Conservation (phyloP, 2,888 invertebrate species). For the Rotaria sp. region DNA sequence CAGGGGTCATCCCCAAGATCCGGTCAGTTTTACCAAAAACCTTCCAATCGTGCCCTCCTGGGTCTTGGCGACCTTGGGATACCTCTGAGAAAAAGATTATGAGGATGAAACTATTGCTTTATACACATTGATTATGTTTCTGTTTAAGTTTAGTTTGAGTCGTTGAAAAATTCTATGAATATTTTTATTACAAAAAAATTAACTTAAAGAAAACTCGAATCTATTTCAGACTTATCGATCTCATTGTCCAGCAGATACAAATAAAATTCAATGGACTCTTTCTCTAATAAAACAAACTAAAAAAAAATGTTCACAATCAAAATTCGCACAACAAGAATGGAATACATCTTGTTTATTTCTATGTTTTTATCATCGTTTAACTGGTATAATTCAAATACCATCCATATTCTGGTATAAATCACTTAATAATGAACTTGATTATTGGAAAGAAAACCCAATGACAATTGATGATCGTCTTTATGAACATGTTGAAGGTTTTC, state of each 20-base stretch:
- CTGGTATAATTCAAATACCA: not conserved
- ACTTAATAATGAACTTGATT: not conserved
- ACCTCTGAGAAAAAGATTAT: too few species aligned
- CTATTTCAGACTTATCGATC: not conserved
- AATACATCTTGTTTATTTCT: not conserved
- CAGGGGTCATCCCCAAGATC: too few species aligned
- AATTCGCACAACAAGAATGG: not conserved
- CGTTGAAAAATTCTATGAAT: too few species aligned
- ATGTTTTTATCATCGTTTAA: conserved; percentile 2
- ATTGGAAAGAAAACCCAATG: not conserved
- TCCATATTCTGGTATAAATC: not conserved
- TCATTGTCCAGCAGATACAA: not conserved
- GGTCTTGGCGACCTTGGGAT: too few species aligned
- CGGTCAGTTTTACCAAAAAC: too few species aligned
- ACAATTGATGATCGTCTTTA: not conserved
- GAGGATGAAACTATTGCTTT: too few species aligned
- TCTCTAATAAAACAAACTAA: not conserved
- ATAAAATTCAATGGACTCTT: not conserved
- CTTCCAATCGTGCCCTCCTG: too few species aligned
- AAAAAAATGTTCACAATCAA: not conserved
- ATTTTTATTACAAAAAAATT: too few species aligned
- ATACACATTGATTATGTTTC: too few species aligned
- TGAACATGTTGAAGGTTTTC: not conserved
- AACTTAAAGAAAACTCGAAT: too few species aligned
- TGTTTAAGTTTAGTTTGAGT: too few species aligned